Base-by-base conservation (phyloP, 37 sponge, comb jelly and placozoan genomes). In the Amphimedon queenslandica region DNA sequence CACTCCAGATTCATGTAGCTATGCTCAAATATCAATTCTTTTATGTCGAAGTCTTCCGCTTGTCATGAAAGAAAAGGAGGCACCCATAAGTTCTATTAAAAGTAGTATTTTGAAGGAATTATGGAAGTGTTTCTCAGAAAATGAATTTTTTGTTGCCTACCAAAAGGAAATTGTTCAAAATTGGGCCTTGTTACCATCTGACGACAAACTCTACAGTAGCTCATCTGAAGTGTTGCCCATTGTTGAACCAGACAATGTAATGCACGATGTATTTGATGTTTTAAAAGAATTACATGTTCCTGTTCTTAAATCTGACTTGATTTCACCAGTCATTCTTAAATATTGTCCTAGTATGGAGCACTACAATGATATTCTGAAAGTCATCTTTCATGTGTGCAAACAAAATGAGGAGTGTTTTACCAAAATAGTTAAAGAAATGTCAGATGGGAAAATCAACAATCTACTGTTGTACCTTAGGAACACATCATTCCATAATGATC, bases 391-490 rank as follows among this genome's bases (percentile, higher is more conserved):
- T n/a, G n/a, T n/a, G n/a, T n/a, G n/a, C n/a, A n/a, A n/a, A n/a
- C n/a, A n/a, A n/a, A n/a, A n/a, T n/a, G n/a, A n/a, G n/a, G n/a
- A n/a, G n/a, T n/a, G n/a, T n/a, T n/a, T n/a, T n/a, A n/a, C n/a
- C n/a, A n/a, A n/a, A n/a, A n/a, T n/a, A n/a, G n/a, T n/a, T n/a
- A n/a, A n/a, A n/a, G n/a, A n/a, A n/a, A n/a, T n/a, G n/a, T n/a
- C n/a, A n/a, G n/a, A n/a, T n/a, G n/a, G n/a, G n/a, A n/a, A n/a
- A n/a, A n/a, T n/a, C n/a, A n/a, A n/a, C n/a, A n/a, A n/a, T n/a
- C n/a, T n/a, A n/a, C n/a, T 84, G 28, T 0, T 23, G 5, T 77
- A 84, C 35, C 57, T 84, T 32, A 10, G 38, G 30, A 43, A 57
- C 10, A 76, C 60, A 35, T 29, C 63, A 33, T 70, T 79, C 37